phyloP scores from a whole-genome alignment of 2,113 vertebrate genomes.

The Oryctolagus cuniculus region mOryCun1.1 NC_091437.1:34444501-34445000 shows the following conservation, averaged over 20 bases:
- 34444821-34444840: not conserved
- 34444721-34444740: not conserved
- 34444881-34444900: constrained; percentile 20
- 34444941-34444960: not conserved
- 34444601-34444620: not conserved
- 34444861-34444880: not conserved
- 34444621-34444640: not conserved
- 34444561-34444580: not conserved
- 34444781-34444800: not conserved
- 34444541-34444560: not conserved
- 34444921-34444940: not conserved
- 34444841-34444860: not conserved
- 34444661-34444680: not conserved
- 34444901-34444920: not conserved
- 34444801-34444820: not conserved
- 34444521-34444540: no score
- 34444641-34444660: not conserved
- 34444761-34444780: not conserved
- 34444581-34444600: not conserved
- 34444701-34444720: not conserved
- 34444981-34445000: not conserved
- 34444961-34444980: not conserved
- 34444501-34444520: no score
- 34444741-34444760: not conserved
- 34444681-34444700: not conserved